Evolutionary conservation across 2,113 vertebrate genomes (phyloP).

Genomic region (Cnemophilus loriae): DNA sequence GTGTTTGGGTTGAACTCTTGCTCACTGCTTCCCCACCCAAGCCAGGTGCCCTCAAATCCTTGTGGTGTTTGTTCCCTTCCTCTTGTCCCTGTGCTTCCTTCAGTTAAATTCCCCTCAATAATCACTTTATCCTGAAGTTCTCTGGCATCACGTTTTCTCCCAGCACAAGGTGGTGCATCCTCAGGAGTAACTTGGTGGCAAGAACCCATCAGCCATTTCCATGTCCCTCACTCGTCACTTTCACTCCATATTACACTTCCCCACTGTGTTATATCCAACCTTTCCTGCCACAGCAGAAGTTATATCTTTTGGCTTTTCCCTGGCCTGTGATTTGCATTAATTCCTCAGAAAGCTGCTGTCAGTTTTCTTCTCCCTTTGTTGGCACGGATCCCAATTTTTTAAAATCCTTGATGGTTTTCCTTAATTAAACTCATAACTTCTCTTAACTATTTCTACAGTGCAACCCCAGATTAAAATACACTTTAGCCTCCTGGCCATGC

Average conservation of each 20-base stretch:
- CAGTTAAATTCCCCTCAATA: not conserved
- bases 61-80: not conserved
- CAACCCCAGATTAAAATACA: not conserved
- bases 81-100: not conserved
- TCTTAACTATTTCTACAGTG: not conserved
- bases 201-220: not conserved
- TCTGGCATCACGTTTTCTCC: not conserved
- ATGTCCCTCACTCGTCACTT: not conserved
- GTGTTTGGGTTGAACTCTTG: not conserved
- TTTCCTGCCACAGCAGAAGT: conserved; percentile 32
- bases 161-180: not conserved
- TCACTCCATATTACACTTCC: not conserved
- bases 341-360: conserved; percentile 9
- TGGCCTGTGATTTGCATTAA: not conserved
- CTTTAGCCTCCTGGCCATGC: not conserved
- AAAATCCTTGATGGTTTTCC: conserved; percentile 11
- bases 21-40: fast-evolving
- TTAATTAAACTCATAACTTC: conserved; percentile 44
- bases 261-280: not conserved
- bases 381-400: not conserved
- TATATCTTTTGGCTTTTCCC: conserved; percentile 15
- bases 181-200: not conserved
- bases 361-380: not conserved
- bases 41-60: not conserved
- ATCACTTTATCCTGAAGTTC: not conserved